Evolutionary conservation across 1,140 invertebrate genomes (phyloP).

Genomic region (Drosophila triauraria): DNA sequence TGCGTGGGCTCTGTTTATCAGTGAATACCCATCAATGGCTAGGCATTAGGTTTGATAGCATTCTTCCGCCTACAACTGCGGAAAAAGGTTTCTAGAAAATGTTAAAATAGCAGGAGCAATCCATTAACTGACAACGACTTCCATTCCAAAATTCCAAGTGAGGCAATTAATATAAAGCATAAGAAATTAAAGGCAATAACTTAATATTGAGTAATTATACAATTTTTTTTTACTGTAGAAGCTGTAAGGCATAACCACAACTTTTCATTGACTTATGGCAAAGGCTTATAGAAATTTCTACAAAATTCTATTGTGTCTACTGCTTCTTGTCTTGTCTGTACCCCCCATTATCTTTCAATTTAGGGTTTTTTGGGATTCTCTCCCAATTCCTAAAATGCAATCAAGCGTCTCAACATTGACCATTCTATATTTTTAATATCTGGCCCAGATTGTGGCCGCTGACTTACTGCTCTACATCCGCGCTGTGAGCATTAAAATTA

Average conservation of each 20-base stretch:
- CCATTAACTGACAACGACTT: background rate
- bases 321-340: background rate
- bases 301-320: background rate
- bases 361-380: background rate
- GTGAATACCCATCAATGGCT: constrained; percentile 40
- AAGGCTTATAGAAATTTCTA: background rate
- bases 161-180: background rate
- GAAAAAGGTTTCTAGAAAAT: constrained; percentile 4
- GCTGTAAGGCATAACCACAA: no score
- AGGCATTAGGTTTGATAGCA: constrained; percentile 22
- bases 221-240: no score
- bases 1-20: constrained; percentile 53
- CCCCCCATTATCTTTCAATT: background rate
- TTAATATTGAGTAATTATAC: no score
- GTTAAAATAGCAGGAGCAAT: background rate
- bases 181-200: background rate
- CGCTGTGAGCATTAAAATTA: constrained; percentile 60
- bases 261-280: background rate
- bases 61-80: background rate
- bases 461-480: constrained; percentile 30
- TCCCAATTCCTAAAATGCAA: constrained; percentile 43
- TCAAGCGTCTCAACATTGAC: constrained; percentile 44
- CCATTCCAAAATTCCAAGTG: background rate
- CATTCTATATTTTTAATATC: constrained; percentile 31
- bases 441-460: constrained; percentile 25